Evolutionary conservation across 2,888 invertebrate species (phyloP).

Genomic region (Hesperia comma): DNA sequence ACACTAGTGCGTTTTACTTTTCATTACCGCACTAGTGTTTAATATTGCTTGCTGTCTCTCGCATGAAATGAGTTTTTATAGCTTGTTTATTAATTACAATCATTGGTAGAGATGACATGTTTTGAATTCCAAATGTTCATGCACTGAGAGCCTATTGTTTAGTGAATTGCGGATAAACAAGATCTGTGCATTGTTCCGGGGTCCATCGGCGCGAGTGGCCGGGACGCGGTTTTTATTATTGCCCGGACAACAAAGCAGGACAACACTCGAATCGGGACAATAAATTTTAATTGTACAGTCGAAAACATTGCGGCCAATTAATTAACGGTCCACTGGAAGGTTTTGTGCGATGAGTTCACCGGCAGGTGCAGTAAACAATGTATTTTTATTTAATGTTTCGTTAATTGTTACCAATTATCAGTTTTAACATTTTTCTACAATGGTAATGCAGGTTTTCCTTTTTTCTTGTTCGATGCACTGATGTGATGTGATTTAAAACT

Average conservation of each 20-base stretch:
- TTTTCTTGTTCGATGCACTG: too few species aligned
- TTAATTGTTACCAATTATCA: background rate
- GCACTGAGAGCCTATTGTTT: background rate
- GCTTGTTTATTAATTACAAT: too few species aligned
- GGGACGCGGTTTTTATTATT: conserved; percentile 4
- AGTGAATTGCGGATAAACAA: background rate
- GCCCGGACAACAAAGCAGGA: conserved; percentile 5
- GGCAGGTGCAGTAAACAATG: conserved; percentile 16
- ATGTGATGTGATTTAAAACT: too few species aligned
- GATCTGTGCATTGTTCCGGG: background rate
- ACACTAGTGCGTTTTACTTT: too few species aligned
- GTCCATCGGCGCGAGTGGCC: background rate
- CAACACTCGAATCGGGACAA: conserved; percentile 5
- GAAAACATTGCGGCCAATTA: conserved; percentile 20
- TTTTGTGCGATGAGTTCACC: conserved; percentile 7
- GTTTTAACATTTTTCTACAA: too few species aligned
- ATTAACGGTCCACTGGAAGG: conserved; percentile 14
- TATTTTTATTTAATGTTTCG: background rate
- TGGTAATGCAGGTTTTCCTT: too few species aligned
- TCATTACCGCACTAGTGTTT: too few species aligned
- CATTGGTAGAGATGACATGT: too few species aligned
- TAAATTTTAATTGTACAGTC: conserved; percentile 20
- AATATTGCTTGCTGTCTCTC: too few species aligned
- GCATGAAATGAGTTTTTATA: too few species aligned
- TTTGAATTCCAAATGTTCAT: background rate